These are phyloP conservation scores for Gallinago paraguaiae DNA, from an alignment of 2,113 vertebrate species.

Conservation along the genomic window DNA sequence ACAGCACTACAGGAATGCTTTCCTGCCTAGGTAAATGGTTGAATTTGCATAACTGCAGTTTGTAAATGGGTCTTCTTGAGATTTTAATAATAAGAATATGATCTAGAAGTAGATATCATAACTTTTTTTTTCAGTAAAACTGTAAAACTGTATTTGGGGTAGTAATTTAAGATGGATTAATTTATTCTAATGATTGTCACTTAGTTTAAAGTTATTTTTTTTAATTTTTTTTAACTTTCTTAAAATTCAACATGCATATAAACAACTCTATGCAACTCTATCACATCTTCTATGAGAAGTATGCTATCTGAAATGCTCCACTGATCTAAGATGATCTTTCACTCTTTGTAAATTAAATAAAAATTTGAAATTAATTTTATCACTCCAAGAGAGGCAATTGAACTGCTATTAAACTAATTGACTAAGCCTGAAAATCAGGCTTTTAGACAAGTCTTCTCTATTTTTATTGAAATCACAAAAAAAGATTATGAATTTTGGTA, in stretches of 20 bases:
- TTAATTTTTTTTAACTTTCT: background rate
- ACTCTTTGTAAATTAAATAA: slow-evolving; percentile 35
- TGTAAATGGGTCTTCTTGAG: background rate
- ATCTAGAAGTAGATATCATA: background rate
- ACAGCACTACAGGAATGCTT: background rate
- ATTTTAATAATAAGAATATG: background rate
- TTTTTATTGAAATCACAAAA: background rate
- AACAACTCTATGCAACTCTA: background rate
- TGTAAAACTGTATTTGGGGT: background rate
- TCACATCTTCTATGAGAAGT: background rate
- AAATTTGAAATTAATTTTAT: background rate
- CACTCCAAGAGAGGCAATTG: background rate
- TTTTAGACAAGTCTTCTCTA: background rate
- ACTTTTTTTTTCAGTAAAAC: background rate
- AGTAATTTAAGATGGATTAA: background rate
- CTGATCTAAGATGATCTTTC: background rate
- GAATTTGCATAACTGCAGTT: slow-evolving; percentile 10
- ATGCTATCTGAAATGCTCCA: background rate
- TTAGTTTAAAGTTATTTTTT: slow-evolving; percentile 1
- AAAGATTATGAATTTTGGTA: background rate
- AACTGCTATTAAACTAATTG: background rate
- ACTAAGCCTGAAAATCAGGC: background rate
- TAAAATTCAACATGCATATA: background rate
- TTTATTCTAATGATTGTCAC: background rate
- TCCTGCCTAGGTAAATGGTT: background rate